phyloP scores from a whole-genome alignment of 2,888 invertebrate genomes.

The Myathropa florea region DNA sequence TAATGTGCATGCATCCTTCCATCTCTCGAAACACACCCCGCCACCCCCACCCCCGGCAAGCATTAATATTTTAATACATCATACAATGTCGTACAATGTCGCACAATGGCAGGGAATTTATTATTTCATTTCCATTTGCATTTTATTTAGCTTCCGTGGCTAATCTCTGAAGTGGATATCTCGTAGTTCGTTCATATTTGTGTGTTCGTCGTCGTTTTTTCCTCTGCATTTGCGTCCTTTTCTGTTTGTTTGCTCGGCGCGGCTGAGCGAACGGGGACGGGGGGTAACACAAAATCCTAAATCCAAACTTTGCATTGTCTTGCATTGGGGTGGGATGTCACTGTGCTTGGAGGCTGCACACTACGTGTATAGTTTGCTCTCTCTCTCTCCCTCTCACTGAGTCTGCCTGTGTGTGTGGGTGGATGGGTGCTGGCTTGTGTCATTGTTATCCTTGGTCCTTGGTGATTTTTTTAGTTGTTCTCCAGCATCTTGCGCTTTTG shows the following conservation, averaged over 20 bases:
- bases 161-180: conserved; percentile 70
- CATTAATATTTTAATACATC: conserved; percentile 71
- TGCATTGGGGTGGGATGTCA: conserved; percentile 23
- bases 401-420: conserved; percentile 33
- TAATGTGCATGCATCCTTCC: conserved; percentile 59
- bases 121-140: conserved; percentile 71
- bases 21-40: not conserved
- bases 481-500: conserved; percentile 58
- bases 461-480: conserved; percentile 34
- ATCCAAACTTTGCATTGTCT: conserved; percentile 69
- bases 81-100: conserved; percentile 64
- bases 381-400: not conserved
- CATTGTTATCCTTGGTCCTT: conserved; percentile 58
- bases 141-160: conserved; percentile 70
- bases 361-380: conserved; percentile 2
- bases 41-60: conserved; percentile 6
- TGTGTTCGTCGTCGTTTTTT: not conserved
- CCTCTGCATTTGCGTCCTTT: conserved; percentile 4
- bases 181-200: not conserved
- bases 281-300: conserved; percentile 54
- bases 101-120: conserved; percentile 69
- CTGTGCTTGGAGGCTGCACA: conserved; percentile 4
- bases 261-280: conserved; percentile 1
- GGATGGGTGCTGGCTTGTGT: not conserved
- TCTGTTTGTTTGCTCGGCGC: not conserved